These are phyloP conservation scores for Rhorus exstirpatorius DNA, from an alignment of 2,888 invertebrate genomes.

Conservation along the genomic window DNA sequence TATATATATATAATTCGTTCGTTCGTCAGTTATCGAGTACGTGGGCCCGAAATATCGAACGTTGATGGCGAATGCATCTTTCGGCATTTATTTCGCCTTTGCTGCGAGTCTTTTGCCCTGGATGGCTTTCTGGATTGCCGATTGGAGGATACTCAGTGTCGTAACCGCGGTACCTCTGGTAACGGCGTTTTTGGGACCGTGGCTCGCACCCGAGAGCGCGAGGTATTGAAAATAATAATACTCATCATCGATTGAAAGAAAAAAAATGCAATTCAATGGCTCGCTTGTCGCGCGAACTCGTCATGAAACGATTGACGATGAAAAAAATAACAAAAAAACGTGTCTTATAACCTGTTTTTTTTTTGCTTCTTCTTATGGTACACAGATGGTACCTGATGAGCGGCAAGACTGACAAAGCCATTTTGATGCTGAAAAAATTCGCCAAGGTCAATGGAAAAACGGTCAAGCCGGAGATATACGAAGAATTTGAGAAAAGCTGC, in stretches of 20 bases:
- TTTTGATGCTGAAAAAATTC: conserved; percentile 92
- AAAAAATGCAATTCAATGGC: too few relatives aligned
- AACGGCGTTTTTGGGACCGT: conserved; percentile 91
- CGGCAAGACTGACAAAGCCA: conserved; percentile 93
- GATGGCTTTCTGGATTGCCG: conserved; percentile 93
- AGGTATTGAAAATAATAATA: conserved; percentile 80
- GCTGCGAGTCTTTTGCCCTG: conserved; percentile 94
- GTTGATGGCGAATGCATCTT: conserved; percentile 96
- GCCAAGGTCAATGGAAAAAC: conserved; percentile 92
- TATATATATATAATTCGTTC: too few relatives aligned
- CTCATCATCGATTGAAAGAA: neutral
- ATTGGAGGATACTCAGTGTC: conserved; percentile 93
- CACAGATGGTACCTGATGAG: conserved; percentile 93
- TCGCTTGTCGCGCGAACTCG: too few relatives aligned
- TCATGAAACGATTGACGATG: neutral
- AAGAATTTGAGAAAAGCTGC: conserved; percentile 91
- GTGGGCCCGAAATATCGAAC: conserved; percentile 96
- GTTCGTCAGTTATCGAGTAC: conserved; percentile 92
- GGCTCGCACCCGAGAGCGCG: conserved; percentile 94
- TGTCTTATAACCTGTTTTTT: too few relatives aligned
- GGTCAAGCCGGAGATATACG: conserved; percentile 91
- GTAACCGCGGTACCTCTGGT: conserved; percentile 92
- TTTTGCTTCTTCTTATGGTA: neutral
- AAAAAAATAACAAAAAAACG: neutral
- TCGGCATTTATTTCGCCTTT: conserved; percentile 94